Base-by-base conservation (phyloP, 2,797 vertebrate species). In the Myotis findleyi region DNA sequence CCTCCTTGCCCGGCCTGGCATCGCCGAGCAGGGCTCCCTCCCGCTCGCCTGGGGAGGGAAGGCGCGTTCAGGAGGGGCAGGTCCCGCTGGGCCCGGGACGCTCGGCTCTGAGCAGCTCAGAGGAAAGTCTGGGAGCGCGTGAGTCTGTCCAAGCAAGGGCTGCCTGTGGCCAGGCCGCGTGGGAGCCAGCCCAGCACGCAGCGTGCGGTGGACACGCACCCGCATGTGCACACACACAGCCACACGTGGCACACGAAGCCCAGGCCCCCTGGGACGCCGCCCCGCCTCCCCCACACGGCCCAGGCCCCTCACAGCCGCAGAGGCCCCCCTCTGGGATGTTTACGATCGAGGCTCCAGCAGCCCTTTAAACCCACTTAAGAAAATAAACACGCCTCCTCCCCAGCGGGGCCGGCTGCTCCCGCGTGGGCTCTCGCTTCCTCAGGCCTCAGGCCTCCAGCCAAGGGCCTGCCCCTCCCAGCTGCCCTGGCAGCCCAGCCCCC, bases 221-320 rank as follows among this genome's bases (percentile, higher is more conserved):
- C 12, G 11, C 8, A 1, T 2, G 16, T 6, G 36, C 12, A 2
- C 30, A 30, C 3, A 17, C 49, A 23, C 18, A 21, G 3, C 23
- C 25, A 7, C 27, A 3, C 11, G 44, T 14, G 57, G 1, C 23
- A 0, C 5, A 1, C 0, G 0, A 7, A 0, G 23, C 47, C 55
- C 18, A 13, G 68, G 87, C n/a, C 84, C 84, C 47, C 30, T 0
- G 64, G 2, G 10, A 5, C 21, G 68, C 23, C 14, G 20, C 25
- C 16, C 66, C 9, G 27, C 73, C 16, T 25, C 9, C 53, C 18
- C 20, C 12, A 1, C 11, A 4, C 44, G 77, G 20, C 57, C 5
- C 27, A 0, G 64, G 64, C 30, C 38, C 33, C 64, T 53, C n/a
- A 25, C 41, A 21, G 25, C 62, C 21, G 5, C 64, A 72, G 62